Percentiles rank a stretch among this genome's conserved stretches.
Evolutionary conservation across 2,113 vertebrate species (phyloP).

Genomic region (Malurus cyaneus): DNA sequence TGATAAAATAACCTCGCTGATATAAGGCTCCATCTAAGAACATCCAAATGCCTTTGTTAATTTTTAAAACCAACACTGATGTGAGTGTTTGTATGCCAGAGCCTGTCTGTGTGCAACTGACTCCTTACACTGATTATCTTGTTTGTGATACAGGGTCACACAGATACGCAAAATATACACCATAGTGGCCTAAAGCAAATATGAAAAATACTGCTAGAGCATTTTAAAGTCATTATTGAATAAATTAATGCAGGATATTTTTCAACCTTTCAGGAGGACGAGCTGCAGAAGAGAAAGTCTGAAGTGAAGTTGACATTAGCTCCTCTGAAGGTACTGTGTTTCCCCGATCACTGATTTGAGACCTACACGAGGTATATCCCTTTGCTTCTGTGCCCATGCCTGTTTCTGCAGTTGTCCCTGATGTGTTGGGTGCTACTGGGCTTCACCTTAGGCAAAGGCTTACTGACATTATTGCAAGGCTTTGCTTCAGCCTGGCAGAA

Average conservation of each 20-base stretch:
- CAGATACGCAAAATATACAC: rapidly evolving
- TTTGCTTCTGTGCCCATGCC: neutral
- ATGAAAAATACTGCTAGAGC: neutral
- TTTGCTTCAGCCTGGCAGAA: neutral
- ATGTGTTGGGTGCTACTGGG: neutral
- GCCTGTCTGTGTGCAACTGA: neutral
- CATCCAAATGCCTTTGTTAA: neutral
- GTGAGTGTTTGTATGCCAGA: neutral
- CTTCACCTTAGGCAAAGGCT: neutral
- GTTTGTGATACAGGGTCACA: neutral
- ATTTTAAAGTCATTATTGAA: neutral
- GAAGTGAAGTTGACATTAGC: conserved; percentile 60
- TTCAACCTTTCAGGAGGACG: conserved; percentile 69
- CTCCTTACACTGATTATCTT: neutral
- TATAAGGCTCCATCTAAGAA: neutral
- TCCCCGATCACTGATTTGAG: neutral
- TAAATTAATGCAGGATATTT: neutral
- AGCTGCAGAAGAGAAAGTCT: conserved; percentile 67
- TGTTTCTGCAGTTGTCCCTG: neutral
- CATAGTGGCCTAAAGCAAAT: neutral
- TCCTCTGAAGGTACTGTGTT: conserved; percentile 78
- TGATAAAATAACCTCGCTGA: neutral
- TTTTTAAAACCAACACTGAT: neutral
- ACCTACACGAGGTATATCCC: neutral
- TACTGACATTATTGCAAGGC: neutral